Base-by-base conservation (phyloP, 2,888 invertebrate species). In the Melieria crassipennis region DNA sequence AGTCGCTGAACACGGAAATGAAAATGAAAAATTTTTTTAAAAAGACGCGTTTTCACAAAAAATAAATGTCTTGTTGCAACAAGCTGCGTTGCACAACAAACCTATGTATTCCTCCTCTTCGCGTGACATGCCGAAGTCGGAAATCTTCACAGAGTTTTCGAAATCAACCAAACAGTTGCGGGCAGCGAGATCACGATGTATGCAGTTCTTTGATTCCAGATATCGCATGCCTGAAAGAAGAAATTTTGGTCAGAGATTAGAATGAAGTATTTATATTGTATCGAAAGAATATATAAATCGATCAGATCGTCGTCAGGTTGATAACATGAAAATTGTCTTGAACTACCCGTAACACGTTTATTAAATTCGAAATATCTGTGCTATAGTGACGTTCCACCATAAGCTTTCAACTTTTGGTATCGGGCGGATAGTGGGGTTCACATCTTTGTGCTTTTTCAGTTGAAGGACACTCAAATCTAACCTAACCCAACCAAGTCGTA, bases 71-170 rank as follows among this genome's bases (percentile, higher is more conserved):
- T 46, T 48, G n/a, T 42, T 56, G 9, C 56, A 58, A 66, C 10
- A 50, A 43, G 7, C 10, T 57, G 2, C 46, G 13, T 11, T 42
- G 6, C 11, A 46, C 4, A 13, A 48, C 60, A 76, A 77, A 87
- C 87, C 87, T 74, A 95, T 96, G 81, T 98, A 98, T 85, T 97
- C 97, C 85, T 97, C 96, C 84, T 98, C 98, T 86, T 98, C 97
- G 46, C 98, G 88, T 0, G 97, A 98, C 98, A 98, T 98, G 76
- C 98, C 98, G 88, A 98, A 98, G 88, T 98, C 98, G 0, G 98
- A 97, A 82, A 98, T 98, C 89, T 98, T 98, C 5, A 98, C 97
- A 69, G 91, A 92, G 80, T 94, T 93, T 79, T 94, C 93, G 81
- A 93, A 92, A 74, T 92, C 92, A 88, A 87, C 84, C 50, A 87